Base-by-base conservation (phyloP, 2,888 invertebrate genomes). In the Cantharis lateralis region DNA sequence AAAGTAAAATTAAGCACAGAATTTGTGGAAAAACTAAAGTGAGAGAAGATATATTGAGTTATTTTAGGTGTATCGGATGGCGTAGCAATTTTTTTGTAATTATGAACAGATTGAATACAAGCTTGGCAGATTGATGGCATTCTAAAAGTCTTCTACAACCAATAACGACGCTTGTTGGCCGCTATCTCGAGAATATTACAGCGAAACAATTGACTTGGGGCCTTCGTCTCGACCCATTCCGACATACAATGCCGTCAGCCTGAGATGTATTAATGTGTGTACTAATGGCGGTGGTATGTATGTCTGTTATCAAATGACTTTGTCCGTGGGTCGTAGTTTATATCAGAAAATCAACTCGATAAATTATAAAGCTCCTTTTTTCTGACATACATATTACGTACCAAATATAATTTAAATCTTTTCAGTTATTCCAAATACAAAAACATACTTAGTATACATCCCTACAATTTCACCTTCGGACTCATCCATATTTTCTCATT, bases 111-210 rank as follows among this genome's bases (percentile, higher is more conserved):
- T 84, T 83, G 83, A 81, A 82, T 82, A 80, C 81, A 82, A 82
- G 81, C 81, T 81, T 80, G 77, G 82, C 71, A 80, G 72, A 80
- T 82, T 84, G 84, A 85, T 84, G 82, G 82, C 82, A 75, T 84
- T 85, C 84, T 84, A 82, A 84, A 81, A 83, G 83, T 83, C 83
- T 83, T 82, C 82, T 80, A 80, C 81, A 82, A 82, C 82, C 82
- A 83, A 83, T 83, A 84, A 83, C 83, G 80, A 79, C 72, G 79
- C 82, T 80, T 70, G 71, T 69, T 70, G 78, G 68, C 63, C 75
- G 78, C 75, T 75, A 75, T 78, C 75, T 75, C 69, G 72, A 70
- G 70, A 70, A 75, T 71, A 78, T 78, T 78, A 78, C 75, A 75
- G 48, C 75, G 75, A 75, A 78, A 78, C 78, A 78, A 78, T 78